Percentiles rank a stretch among this genome's conserved stretches.
Evolutionary conservation across 2,888 invertebrate species (phyloP).

Genomic region (Elysia crispata): DNA sequence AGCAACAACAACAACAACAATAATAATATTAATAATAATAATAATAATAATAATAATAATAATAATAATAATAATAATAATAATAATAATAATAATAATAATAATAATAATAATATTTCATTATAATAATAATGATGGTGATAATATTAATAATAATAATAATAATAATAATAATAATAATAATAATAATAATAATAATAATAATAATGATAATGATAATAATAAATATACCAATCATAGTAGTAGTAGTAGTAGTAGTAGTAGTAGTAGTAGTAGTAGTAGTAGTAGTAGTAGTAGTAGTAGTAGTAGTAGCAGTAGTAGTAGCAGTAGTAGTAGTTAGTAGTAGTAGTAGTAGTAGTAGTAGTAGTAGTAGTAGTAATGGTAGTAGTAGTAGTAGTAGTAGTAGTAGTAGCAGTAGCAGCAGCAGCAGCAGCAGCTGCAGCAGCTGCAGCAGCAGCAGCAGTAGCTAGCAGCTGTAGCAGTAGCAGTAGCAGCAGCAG

Average conservation of each 20-base stretch:
- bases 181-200: slow-evolving; percentile 14
- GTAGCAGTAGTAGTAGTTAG: no score
- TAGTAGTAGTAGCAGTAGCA: slow-evolving; percentile 22
- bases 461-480: not conserved
- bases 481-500: not conserved
- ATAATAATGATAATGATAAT: slow-evolving; percentile 11
- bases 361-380: slow-evolving; percentile 17
- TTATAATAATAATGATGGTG: no score
- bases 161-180: no score
- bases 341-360: slow-evolving; percentile 19
- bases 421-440: slow-evolving; percentile 1
- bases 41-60: no score
- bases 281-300: slow-evolving; percentile 18
- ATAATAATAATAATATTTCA: no score
- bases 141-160: no score
- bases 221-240: no score
- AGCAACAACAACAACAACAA: no score
- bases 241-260: slow-evolving; percentile 5
- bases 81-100: no score
- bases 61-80: no score
- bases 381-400: slow-evolving; percentile 13
- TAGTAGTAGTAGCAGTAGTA: slow-evolving; percentile 9
- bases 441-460: not conserved
- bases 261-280: slow-evolving; percentile 17
- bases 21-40: no score